Percentiles rank a stretch among this genome's conserved stretches.
Evolutionary conservation across 1,140 invertebrate species (phyloP).

Genomic region (Rhizoglyphus robini): DNA sequence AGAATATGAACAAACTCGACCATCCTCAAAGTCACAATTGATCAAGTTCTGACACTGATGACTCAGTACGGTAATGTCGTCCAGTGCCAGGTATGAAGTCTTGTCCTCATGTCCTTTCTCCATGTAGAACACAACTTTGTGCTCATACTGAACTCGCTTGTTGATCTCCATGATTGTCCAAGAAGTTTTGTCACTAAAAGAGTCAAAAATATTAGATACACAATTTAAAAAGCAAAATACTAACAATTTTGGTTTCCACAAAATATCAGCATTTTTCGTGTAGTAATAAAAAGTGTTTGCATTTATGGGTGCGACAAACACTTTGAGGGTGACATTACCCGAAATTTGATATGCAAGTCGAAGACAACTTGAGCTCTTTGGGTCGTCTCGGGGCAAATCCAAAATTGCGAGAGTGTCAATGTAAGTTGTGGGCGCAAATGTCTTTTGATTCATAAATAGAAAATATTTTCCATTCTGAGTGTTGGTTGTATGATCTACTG

Average conservation of each 20-base stretch:
- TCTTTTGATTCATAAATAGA: background rate
- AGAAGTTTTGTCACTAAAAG: background rate
- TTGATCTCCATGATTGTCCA: background rate
- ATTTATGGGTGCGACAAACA: background rate
- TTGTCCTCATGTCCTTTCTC: background rate
- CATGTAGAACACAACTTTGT: background rate
- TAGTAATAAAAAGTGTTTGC: background rate
- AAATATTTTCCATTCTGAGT: conserved; percentile 9
- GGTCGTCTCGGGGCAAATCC: background rate
- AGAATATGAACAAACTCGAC: conserved; percentile 5
- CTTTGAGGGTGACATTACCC: background rate
- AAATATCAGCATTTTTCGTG: too few species aligned
- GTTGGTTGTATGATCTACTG: background rate
- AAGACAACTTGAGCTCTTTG: background rate
- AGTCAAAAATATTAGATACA: background rate
- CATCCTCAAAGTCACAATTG: conserved; percentile 24
- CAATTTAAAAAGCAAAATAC: too few species aligned
- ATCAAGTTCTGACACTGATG: background rate
- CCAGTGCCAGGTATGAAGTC: conserved; percentile 22
- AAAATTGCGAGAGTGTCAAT: background rate
- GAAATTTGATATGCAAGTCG: conserved; percentile 4
- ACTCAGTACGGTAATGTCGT: conserved; percentile 22
- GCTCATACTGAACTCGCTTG: background rate
- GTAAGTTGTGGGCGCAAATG: background rate
- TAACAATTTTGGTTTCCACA: background rate